phyloP scores from a whole-genome alignment of 1,140 invertebrate species.

The Artemia franciscana region DNA sequence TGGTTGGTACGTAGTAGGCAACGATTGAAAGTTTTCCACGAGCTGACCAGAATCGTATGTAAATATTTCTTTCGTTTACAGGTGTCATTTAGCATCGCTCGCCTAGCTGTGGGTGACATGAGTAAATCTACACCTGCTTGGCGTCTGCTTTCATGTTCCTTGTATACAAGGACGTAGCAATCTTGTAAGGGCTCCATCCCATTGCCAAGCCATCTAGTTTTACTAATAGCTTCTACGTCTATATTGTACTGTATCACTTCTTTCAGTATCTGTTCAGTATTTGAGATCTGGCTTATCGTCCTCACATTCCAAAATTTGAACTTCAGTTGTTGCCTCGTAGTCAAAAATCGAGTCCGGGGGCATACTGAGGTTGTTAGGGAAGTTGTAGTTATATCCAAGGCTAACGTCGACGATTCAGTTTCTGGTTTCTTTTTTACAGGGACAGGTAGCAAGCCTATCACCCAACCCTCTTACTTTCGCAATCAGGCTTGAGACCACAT shows the following conservation, averaged over 20 bases:
- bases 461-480: neutral
- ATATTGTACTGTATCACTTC: neutral
- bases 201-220: neutral
- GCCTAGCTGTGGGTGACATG: too few species aligned
- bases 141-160: neutral
- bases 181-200: neutral
- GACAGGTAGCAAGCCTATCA: too few species aligned
- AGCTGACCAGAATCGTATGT: too few species aligned
- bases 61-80: neutral
- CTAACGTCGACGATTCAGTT: neutral
- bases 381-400: neutral
- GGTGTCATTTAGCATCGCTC: neutral
- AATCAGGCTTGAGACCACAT: neutral
- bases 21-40: too few species aligned
- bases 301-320: neutral
- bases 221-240: neutral
- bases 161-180: neutral
- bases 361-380: neutral
- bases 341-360: neutral
- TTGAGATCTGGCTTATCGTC: neutral
- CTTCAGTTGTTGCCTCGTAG: neutral
- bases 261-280: neutral
- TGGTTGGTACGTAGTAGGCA: too few species aligned
- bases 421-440: neutral
- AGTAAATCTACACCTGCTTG: neutral